phyloP scores from a whole-genome alignment of 92 coral and sea anemone genomes.

The Zoanthus sansibaricus region DNA sequence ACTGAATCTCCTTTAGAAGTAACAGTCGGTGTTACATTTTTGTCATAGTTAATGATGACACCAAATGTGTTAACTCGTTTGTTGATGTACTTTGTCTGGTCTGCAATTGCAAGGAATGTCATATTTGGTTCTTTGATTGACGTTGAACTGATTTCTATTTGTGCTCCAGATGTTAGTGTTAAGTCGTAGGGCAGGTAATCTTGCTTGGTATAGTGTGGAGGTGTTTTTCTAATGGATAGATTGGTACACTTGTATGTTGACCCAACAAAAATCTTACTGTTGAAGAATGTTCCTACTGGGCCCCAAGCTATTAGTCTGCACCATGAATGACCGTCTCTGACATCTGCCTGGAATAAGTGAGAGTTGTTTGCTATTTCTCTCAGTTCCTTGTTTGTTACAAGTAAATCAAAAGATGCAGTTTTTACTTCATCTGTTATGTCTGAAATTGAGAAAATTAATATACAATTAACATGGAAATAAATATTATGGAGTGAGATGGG shows the following conservation, averaged over 20 bases:
- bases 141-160: constrained; percentile 43
- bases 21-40: neutral
- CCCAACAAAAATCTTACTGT: constrained; percentile 44
- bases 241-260: constrained; percentile 38
- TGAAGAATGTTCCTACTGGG: constrained; percentile 39
- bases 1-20: constrained; percentile 14
- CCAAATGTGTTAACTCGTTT: constrained; percentile 41
- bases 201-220: constrained; percentile 38
- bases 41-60: constrained; percentile 31
- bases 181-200: constrained; percentile 43
- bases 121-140: constrained; percentile 16
- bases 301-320: constrained; percentile 50
- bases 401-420: constrained; percentile 40
- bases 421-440: constrained; percentile 45
- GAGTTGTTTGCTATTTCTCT: constrained; percentile 45
- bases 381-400: constrained; percentile 38
- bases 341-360: constrained; percentile 44
- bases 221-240: constrained; percentile 41
- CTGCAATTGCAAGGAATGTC: constrained; percentile 20
- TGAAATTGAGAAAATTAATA: constrained; percentile 41
- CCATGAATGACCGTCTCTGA: constrained; percentile 40
- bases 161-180: constrained; percentile 50
- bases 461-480: constrained; percentile 26
- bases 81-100: constrained; percentile 8
- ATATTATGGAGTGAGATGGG: constrained; percentile 33